Conservation (phyloP, 2,113 vertebrate species). For the Cichladusa arquata region DNA sequence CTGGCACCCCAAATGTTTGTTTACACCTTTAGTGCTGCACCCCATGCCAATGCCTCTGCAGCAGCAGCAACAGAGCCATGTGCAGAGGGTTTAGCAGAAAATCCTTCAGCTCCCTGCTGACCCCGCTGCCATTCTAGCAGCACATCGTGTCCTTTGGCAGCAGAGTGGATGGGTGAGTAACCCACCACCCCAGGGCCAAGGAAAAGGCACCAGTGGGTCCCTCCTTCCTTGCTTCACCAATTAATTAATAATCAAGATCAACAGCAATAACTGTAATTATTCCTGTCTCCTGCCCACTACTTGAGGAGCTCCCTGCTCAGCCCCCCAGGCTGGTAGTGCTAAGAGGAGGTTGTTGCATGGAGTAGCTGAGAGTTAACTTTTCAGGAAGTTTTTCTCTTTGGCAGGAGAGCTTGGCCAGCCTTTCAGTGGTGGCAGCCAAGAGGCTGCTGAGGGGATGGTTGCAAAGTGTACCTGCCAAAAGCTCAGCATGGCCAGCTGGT, state of each 20-base stretch:
- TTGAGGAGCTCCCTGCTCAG: not conserved
- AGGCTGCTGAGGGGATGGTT: not conserved
- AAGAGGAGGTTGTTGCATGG: not conserved
- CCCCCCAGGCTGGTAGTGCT: not conserved
- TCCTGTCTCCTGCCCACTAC: not conserved
- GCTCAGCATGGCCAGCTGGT: not conserved
- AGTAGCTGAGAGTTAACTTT: conserved; percentile 53
- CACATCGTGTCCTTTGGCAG: rapidly evolving
- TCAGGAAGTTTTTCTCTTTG: conserved; percentile 11
- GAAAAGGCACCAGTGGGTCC: not conserved
- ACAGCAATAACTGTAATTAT: not conserved
- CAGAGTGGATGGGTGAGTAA: not conserved
- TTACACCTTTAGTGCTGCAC: not conserved
- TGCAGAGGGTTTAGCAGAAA: not conserved
- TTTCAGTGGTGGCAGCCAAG: conserved; percentile 24
- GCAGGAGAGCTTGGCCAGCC: conserved; percentile 22
- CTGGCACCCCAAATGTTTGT: not conserved
- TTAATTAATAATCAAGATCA: not conserved
- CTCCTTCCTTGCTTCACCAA: not conserved
- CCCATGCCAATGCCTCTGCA: rapidly evolving
- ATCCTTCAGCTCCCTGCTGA: not conserved
- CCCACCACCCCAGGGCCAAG: rapidly evolving
- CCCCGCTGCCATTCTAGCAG: not conserved
- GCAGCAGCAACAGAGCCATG: not conserved
- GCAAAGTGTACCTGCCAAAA: conserved; percentile 4